These are phyloP conservation scores for Remorina albescens DNA, from an alignment of 2,797 vertebrate genomes.

Conservation along the genomic window DNA sequence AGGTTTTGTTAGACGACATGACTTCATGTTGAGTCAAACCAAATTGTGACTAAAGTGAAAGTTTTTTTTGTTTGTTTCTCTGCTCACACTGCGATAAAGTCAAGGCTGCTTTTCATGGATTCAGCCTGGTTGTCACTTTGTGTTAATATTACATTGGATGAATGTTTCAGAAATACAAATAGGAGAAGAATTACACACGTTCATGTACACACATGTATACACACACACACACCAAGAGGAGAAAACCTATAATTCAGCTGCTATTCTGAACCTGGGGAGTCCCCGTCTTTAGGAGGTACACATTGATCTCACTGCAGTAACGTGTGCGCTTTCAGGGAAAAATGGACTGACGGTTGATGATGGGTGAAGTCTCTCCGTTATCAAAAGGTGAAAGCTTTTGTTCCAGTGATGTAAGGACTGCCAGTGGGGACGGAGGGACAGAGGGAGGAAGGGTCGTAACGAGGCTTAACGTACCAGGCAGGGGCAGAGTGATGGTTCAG, in stretches of 20 bases:
- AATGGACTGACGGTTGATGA: constrained; percentile 34
- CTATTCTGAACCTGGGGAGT: no score
- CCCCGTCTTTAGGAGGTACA: neutral
- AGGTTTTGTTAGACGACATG: constrained; percentile 8
- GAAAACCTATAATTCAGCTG: no score
- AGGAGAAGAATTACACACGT: constrained; percentile 18
- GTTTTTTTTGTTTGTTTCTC: constrained; percentile 17
- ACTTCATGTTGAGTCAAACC: constrained; percentile 19
- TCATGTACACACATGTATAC: neutral
- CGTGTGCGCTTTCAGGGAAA: constrained; percentile 20
- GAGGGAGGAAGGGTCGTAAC: constrained; percentile 3
- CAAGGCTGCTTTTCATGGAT: constrained; percentile 8
- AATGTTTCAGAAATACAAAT: constrained; percentile 37
- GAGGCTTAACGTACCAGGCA: constrained; percentile 26
- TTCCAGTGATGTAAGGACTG: constrained; percentile 25
- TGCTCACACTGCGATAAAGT: neutral
- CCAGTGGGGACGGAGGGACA: neutral
- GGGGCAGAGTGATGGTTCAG: constrained; percentile 49
- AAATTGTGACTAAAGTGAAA: neutral
- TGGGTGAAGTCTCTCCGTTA: constrained; percentile 19
- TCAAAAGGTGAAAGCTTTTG: constrained; percentile 29
- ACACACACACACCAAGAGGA: neutral
- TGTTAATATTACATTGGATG: constrained; percentile 44
- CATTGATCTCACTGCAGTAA: constrained; percentile 1
- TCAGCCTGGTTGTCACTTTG: constrained; percentile 29